Percentiles rank a stretch among this genome's conserved stretches.
Evolutionary conservation across 2,888 invertebrate genomes (phyloP).

Genomic region (Venusia cambrica): DNA sequence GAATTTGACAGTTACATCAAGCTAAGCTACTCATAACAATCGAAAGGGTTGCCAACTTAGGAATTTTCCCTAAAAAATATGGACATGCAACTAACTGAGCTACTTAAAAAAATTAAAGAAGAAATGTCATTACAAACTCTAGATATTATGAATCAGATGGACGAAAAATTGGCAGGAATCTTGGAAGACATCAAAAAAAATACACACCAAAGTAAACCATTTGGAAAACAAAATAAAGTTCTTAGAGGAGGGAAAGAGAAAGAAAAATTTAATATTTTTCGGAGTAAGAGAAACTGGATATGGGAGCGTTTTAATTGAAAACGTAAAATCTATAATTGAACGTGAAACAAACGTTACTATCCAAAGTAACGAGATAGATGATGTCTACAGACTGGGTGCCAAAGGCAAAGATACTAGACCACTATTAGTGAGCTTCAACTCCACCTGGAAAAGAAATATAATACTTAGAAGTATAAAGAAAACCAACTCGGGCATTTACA

Average conservation of each 20-base stretch:
- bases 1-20: no score
- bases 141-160: conserved; percentile 19
- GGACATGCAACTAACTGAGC: conserved; percentile 20
- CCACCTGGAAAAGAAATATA: background rate
- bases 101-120: conserved; percentile 19
- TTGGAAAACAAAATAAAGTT: conserved; percentile 16
- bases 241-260: background rate
- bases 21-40: no score
- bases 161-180: conserved; percentile 16
- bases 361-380: background rate
- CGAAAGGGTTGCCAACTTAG: no score
- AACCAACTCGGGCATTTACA: background rate
- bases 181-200: conserved; percentile 19
- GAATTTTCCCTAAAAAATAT: conserved; percentile 10
- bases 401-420: background rate
- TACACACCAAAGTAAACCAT: conserved; percentile 13
- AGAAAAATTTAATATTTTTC: background rate
- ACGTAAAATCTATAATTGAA: background rate
- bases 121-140: conserved; percentile 19
- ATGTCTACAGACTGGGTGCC: background rate
- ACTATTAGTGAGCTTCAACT: background rate
- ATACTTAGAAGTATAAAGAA: background rate
- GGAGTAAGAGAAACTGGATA: background rate
- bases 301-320: background rate
- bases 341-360: background rate